Conservation (phyloP, 2,113 vertebrate species). For the Nerophis ophidion region DNA sequence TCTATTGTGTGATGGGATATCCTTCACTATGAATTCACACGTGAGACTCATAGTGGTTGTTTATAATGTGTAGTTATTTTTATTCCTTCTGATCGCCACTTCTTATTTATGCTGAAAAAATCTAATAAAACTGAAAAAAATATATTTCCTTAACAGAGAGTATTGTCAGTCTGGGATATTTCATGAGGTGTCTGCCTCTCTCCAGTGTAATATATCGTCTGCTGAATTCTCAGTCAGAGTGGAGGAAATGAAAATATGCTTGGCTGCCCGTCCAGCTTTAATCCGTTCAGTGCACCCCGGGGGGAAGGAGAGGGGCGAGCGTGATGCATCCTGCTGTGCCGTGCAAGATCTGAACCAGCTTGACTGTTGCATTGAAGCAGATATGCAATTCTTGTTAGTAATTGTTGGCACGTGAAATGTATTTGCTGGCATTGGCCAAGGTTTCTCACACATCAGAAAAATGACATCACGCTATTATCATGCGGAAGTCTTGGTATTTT, state of each 20-base stretch:
- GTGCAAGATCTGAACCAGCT: constrained; percentile 39
- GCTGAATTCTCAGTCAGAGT: constrained; percentile 36
- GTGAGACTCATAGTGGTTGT: too few relatives aligned
- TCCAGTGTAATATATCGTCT: constrained; percentile 35
- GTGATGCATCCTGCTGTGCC: constrained; percentile 32
- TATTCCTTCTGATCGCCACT: neutral
- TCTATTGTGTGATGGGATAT: neutral
- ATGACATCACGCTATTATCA: neutral
- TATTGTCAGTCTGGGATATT: constrained; percentile 34
- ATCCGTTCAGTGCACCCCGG: constrained; percentile 61
- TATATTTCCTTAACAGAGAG: constrained; percentile 28
- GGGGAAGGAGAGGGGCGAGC: constrained; percentile 37
- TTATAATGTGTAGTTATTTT: neutral
- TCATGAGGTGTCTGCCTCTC: constrained; percentile 40
- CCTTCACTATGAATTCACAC: neutral
- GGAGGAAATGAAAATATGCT: constrained; percentile 58
- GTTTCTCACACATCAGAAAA: neutral
- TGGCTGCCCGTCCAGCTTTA: constrained; percentile 57
- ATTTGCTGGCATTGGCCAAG: constrained; percentile 15
- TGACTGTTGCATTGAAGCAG: constrained; percentile 42
- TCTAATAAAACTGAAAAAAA: constrained; percentile 8
- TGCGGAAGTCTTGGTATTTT: neutral
- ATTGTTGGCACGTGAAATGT: constrained; percentile 35
- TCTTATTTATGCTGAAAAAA: neutral
- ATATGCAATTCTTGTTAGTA: constrained; percentile 32